Evolutionary conservation across 53 echinoderm and acorn worm species (phyloP), one percentile per base, ranked within the genome.

Genomic region (Arbacia lixula): DNA sequence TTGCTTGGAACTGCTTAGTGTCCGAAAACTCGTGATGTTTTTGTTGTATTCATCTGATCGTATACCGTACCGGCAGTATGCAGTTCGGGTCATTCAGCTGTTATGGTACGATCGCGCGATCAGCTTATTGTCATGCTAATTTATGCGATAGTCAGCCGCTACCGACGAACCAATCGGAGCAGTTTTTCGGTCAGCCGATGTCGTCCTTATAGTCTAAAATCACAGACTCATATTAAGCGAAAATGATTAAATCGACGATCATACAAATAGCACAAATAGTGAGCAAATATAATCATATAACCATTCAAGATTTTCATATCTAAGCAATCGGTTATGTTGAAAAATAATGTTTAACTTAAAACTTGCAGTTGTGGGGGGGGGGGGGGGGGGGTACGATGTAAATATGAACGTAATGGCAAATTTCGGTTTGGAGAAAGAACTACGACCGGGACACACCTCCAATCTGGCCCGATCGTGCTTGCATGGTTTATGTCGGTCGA

Each of bases 91-190:
- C 66, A 37, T 38, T 66, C 66, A 66, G 71, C 46, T 71, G 71
- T 42, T 71, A 28, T 71, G 71, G 71, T 46, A 26, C 71, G 71
- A 71, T 71, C 71, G 71, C 71, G 71, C 71, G 71, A 71, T 71
- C 27, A 42, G 39, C 42, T 71, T 42, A 42, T 71, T 71, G 43
- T 71, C 27, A 71, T 71, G 28, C 40, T 42, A 71, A 71, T 71
- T 43, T 71, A 71, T 71, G 46, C 71, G 27, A 71, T 29, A 40
- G 46, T 46, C 8, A 10, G 46, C 14, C 46, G 46, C 6, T 46
- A 6, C n/a, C 0, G 21, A 41, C 6, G 10, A 43, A 71, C 71
- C 71, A 71, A 71, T 71, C 26, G 43, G 49, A 46, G 42, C 25
- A 36, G 36, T 22, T 36, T 11, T 37, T 37, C 38, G 1, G 66